These are phyloP conservation scores for Anas bernieri DNA, from an alignment of 2,797 vertebrate species.

Conservation along the genomic window DNA sequence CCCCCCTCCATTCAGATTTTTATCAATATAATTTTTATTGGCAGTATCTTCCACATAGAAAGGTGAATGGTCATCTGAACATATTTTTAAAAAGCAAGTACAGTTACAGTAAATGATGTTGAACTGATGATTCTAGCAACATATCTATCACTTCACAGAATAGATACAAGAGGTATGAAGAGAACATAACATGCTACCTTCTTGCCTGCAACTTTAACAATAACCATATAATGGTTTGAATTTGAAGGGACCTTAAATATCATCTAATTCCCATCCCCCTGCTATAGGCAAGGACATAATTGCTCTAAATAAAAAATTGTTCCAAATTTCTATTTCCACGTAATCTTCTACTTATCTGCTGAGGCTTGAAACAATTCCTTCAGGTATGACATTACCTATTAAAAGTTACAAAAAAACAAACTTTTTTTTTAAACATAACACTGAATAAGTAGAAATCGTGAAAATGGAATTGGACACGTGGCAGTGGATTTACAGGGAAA, in stretches of 20 bases:
- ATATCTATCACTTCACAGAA: conserved; percentile 1
- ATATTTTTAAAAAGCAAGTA: conserved; percentile 19
- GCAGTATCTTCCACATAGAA: neutral
- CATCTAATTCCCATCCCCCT: no score
- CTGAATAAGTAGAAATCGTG: neutral
- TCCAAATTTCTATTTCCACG: neutral
- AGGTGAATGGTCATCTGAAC: neutral
- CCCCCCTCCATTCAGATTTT: neutral
- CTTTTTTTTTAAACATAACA: neutral
- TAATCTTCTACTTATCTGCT: neutral
- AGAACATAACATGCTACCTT: neutral
- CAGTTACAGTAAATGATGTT: conserved; percentile 17
- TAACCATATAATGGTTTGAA: neutral
- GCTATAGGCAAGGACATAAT: no score
- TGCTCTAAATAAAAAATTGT: neutral
- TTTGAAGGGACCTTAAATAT: no score
- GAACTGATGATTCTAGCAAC: conserved; percentile 24
- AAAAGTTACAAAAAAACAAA: neutral
- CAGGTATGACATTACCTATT: neutral
- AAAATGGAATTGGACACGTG: neutral
- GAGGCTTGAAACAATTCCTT: neutral
- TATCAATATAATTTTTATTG: neutral
- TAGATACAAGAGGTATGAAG: neutral
- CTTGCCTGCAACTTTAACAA: neutral
- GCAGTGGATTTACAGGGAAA: neutral